Base-by-base conservation (phyloP, 2,888 invertebrate species). In the Candidula unifasciata region DNA sequence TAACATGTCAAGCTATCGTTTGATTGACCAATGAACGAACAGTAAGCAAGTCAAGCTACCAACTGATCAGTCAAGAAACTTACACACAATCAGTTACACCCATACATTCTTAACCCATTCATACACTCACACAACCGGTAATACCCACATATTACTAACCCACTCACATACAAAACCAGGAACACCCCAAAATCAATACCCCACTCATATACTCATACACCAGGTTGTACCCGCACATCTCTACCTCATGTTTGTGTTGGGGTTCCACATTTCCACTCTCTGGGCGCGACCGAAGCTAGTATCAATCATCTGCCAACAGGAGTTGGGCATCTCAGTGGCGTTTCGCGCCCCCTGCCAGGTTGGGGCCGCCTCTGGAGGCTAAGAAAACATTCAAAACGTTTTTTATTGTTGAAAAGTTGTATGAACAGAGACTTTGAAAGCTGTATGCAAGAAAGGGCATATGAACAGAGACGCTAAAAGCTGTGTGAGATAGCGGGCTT, bases 221-320 rank as follows among this genome's bases (percentile, higher is more conserved):
- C 66, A 8, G 27, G n/a, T 3, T 3, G 37, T 24, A 37, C 35
- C 0, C 21, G 6, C 6, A 37, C 8, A 18, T 1, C 1, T 21
- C 24, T 37, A 81, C 81, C 81, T 81, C 73, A 71, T 71, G 33
- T 81, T 71, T 2, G 97, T 97, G 93, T 98, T 98, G 0, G 98
- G 97, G 94, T 98, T 98, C 98, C 98, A 98, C 97, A 98, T 97
- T 93, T 97, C 97, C 92, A 97, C 97, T 52, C 97, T 97, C 24
- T 78, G 35, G 16, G 76, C 33, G 44, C 76, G 18, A 33, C 71
- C 57, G 44, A 86, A 86, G 8, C 21, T 21, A 0, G 57, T 57
- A 60, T 97, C 97, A 90, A 96, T 95, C 93, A 97, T 97, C 94
- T 98, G 97, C 74, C 80, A 91, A 94, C 98, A 98, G 89, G 97